Base-by-base conservation (phyloP, 2,113 vertebrate species). In the Malurus alboscapulatus region DNA sequence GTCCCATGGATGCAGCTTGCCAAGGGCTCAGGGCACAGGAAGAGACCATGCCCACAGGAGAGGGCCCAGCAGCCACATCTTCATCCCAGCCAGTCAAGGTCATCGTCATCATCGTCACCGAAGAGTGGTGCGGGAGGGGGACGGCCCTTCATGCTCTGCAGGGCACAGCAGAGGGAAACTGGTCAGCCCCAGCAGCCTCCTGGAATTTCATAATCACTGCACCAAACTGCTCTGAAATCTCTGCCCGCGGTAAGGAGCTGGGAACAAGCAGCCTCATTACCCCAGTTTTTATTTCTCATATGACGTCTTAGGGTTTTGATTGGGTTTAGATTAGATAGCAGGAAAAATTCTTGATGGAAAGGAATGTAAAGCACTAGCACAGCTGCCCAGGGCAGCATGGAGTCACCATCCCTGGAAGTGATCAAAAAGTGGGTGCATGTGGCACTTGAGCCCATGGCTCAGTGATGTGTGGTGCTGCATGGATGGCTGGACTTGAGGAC, bases 61-160 rank as follows among this genome's bases (percentile, higher is more conserved):
- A 73, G 51, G 59, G 77, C 44, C 88, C 76, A 40, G 36, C 91
- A 91, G 85, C 66, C 51, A 20, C 61, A 63, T 87, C 96, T 93
- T 99, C 97, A 99, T 87, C 98, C 98, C 88, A 99, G 94, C 99
- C 99, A 99, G 95, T 98, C 98, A 96, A 98, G 96, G 67, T 99
- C 98, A 3, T 98, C 98, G 0, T 99, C 98, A 0, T 99, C 98
- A 0, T 99, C 98, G 3, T 99, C 99, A 48, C 97, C 98, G 17
- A 99, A 99, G 94, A 99, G 98, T 0, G 98, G 99, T 5, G 98
- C 85, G 0, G 99, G 99, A 16, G 99, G 99, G 3, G 99, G 99
- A 13, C 68, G 96, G 10, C 99, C 99, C 96, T 99, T 99, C 97
- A 99, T 95, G 96, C 98, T 99, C 99, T 99, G 97, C 57, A 93